phyloP scores from a whole-genome alignment of 2,113 vertebrate species.

The Hypocryptadius cinnamomeus region DNA sequence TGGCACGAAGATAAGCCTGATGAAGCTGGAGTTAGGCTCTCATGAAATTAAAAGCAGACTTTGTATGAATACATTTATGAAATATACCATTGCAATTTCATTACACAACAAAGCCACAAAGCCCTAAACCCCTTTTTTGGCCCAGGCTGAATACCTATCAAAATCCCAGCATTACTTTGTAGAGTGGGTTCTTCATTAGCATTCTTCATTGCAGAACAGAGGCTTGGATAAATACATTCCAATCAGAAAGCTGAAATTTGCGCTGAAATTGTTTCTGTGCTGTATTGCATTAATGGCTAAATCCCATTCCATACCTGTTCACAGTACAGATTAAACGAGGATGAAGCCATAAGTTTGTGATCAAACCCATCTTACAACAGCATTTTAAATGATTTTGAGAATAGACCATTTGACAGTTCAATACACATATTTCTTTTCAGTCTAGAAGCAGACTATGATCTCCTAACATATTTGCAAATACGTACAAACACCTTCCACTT shows the following conservation, averaged over 20 bases:
- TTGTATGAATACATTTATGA: conserved; percentile 14
- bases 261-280: not conserved
- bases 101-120: not conserved
- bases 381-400: not conserved
- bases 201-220: not conserved
- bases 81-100: conserved; percentile 2
- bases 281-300: not conserved
- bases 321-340: not conserved
- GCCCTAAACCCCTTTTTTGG: not conserved
- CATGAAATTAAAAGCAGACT: conserved; percentile 49
- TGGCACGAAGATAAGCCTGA: conserved; percentile 45
- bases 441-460: not conserved
- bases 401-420: not conserved
- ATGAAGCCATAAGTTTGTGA: not conserved
- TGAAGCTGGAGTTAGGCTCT: conserved; percentile 6
- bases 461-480: not conserved
- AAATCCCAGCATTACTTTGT: not conserved
- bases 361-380: not conserved
- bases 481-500: not conserved
- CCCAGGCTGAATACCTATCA: not conserved
- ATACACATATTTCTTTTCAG: not conserved
- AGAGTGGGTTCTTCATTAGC: not conserved
- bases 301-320: not conserved
- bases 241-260: not conserved
- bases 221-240: not conserved